Evolutionary conservation across 2,113 vertebrate species (phyloP).

Genomic region (Spilogale gracilis): DNA sequence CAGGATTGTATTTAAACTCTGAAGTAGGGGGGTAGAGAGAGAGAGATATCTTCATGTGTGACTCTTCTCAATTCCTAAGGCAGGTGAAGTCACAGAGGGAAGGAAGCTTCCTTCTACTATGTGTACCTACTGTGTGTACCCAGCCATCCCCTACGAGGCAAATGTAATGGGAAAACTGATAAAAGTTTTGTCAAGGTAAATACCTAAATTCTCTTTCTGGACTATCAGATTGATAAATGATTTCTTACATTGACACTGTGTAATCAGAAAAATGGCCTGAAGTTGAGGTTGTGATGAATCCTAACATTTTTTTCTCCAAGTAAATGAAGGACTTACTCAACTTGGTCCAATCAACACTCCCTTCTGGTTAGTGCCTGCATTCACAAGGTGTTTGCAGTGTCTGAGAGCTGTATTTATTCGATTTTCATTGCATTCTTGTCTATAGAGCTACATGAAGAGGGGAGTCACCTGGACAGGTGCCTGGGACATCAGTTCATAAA

Average conservation of each 20-base stretch:
- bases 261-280: not conserved
- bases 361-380: not conserved
- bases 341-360: not conserved
- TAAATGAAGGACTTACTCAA: not conserved
- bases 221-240: not conserved
- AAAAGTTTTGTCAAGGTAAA: not conserved
- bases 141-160: not conserved
- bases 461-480: slow-evolving; percentile 6
- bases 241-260: not conserved
- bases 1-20: not conserved
- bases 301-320: not conserved
- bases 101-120: not conserved
- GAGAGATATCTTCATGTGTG: not conserved
- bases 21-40: not conserved
- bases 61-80: not conserved
- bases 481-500: not conserved
- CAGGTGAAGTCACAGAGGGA: not conserved
- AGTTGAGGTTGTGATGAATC: not conserved
- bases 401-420: not conserved
- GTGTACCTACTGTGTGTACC: no score
- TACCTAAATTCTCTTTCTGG: not conserved
- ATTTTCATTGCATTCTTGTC: not conserved
- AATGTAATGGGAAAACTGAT: not conserved
- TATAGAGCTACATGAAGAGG: slow-evolving; percentile 17
- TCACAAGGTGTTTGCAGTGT: not conserved